These are phyloP conservation scores for Poecilia wingei DNA, from an alignment of 2,797 vertebrate genomes.

Conservation along the genomic window DNA sequence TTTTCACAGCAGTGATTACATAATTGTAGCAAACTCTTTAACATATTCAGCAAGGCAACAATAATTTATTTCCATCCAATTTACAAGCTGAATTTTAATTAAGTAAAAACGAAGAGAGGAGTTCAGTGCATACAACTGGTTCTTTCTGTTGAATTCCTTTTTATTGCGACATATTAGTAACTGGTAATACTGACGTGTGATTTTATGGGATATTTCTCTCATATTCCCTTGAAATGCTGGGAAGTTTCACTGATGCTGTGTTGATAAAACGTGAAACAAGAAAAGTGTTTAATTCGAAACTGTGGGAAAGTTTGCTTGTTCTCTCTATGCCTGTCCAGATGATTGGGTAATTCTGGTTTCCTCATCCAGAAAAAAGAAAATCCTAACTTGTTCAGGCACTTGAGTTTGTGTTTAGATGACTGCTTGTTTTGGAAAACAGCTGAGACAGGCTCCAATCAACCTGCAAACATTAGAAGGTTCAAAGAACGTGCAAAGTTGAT, in stretches of 20 bases:
- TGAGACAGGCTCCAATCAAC: not conserved
- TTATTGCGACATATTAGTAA: not conserved
- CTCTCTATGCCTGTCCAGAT: not conserved
- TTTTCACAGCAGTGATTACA: not conserved
- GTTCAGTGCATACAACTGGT: not conserved
- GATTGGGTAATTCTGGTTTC: not conserved
- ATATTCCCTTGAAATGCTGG: not conserved
- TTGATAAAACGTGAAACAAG: not conserved
- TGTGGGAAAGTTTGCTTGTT: not conserved
- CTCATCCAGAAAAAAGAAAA: not conserved
- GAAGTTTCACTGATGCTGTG: not conserved
- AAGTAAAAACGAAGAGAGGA: not conserved
- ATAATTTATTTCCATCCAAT: conserved; percentile 6
- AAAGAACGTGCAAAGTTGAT: not conserved
- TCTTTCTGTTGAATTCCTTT: not conserved
- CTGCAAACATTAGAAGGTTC: not conserved
- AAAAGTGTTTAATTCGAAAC: not conserved
- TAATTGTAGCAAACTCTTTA: conserved; percentile 2
- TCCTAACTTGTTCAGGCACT: not conserved
- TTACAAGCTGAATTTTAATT: not conserved
- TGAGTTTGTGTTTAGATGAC: not conserved
- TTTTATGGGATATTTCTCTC: not conserved
- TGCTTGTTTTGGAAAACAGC: conserved; percentile 3
- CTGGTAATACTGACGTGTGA: not conserved
- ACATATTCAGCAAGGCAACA: conserved; percentile 10